These are phyloP conservation scores for Ptychoptera contaminata DNA, from an alignment of 2,888 invertebrate species.

Conservation along the genomic window DNA sequence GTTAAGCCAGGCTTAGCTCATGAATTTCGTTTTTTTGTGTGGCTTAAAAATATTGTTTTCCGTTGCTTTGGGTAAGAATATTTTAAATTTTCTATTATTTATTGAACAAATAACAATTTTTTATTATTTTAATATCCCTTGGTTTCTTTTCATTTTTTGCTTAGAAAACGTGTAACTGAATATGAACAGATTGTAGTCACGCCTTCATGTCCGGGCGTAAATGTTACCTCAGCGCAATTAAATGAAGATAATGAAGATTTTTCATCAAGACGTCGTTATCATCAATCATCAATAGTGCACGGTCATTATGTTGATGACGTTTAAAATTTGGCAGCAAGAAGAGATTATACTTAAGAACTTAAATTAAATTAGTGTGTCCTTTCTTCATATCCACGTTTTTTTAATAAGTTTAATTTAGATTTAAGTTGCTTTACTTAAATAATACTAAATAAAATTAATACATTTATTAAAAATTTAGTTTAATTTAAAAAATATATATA, in stretches of 20 bases:
- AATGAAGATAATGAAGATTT: constrained; percentile 95
- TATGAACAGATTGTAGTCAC: constrained; percentile 79
- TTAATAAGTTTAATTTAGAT: too few relatives aligned
- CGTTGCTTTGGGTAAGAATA: constrained; percentile 55
- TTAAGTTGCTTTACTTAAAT: too few relatives aligned
- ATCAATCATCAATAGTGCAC: constrained; percentile 73
- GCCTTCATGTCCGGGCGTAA: constrained; percentile 62
- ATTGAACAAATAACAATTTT: not conserved
- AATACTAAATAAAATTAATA: too few relatives aligned
- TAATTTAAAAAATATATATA: too few relatives aligned
- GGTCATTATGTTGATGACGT: constrained; percentile 18
- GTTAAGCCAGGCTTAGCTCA: constrained; percentile 82
- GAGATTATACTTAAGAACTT: not conserved
- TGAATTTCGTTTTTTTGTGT: constrained; percentile 65
- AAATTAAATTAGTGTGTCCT: too few relatives aligned
- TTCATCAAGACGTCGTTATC: constrained; percentile 78
- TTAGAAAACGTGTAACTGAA: constrained; percentile 62
- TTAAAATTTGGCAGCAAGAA: not conserved
- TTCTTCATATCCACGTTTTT: too few relatives aligned
- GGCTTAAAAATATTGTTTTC: constrained; percentile 56
- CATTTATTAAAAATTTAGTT: too few relatives aligned
- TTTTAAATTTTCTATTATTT: constrained; percentile 2
- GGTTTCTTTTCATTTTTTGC: too few relatives aligned
- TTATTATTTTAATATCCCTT: too few relatives aligned
- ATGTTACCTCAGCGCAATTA: constrained; percentile 68